A percentile compares a stretch with the other conserved stretches of the same genome.
Evolutionary conservation across 1,140 invertebrate genomes (phyloP).

Genomic region (Geopemphigus sp.): DNA sequence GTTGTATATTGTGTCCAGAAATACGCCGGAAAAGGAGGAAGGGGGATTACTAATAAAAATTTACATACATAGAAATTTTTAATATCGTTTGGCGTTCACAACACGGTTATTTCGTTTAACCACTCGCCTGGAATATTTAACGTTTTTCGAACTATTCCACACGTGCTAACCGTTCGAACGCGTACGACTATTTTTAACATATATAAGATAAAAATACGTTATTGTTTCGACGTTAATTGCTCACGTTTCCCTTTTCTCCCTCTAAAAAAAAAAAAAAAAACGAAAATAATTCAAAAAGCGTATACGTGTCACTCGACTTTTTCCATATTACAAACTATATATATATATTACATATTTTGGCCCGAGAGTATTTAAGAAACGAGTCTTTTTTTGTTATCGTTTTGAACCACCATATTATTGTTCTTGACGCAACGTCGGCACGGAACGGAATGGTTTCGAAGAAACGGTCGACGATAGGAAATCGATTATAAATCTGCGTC

Average conservation of each 20-base stretch:
- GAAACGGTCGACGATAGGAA: too few relatives aligned
- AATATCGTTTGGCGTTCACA: not conserved
- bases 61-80: not conserved
- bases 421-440: too few relatives aligned
- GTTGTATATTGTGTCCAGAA: not conserved
- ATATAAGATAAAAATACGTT: not conserved
- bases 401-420: too few relatives aligned
- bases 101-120: not conserved
- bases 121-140: conserved; percentile 9
- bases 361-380: too few relatives aligned
- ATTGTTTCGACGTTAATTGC: not conserved
- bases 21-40: not conserved
- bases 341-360: too few relatives aligned
- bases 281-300: too few relatives aligned
- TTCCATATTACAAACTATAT: too few relatives aligned
- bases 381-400: too few relatives aligned
- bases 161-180: not conserved
- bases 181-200: conserved; percentile 15
- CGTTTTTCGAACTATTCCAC: not conserved
- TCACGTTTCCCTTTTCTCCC: not conserved
- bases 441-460: too few relatives aligned
- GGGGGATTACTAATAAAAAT: not conserved
- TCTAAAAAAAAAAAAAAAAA: not conserved
- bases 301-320: too few relatives aligned
- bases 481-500: too few relatives aligned